Percentiles rank a stretch among this genome's conserved stretches.
Conservation (phyloP, 2,888 invertebrate genomes). For the Aphodius granarius region DNA sequence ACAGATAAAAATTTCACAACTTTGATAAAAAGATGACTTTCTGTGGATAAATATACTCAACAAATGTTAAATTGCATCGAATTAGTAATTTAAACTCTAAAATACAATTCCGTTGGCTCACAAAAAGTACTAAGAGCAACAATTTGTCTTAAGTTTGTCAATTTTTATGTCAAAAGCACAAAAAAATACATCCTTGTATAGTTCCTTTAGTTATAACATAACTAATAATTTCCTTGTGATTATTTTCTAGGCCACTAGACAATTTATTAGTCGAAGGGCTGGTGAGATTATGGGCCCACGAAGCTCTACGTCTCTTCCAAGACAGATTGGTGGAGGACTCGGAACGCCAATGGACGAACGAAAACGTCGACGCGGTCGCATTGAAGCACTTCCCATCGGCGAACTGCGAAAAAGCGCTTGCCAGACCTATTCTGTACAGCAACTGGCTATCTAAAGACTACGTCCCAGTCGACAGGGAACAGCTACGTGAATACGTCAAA, state of each 20-base stretch:
- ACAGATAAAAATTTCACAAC: too few species aligned
- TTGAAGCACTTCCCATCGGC: constrained; percentile 87
- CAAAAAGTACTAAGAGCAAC: too few species aligned
- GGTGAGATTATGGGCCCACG: constrained; percentile 99
- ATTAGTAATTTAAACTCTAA: too few species aligned
- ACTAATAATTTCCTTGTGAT: too few species aligned
- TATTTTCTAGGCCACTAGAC: constrained; percentile 76
- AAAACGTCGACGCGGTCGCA: constrained; percentile 92
- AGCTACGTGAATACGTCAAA: constrained; percentile 94
- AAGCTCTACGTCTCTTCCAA: constrained; percentile 96
- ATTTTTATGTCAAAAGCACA: too few species aligned
- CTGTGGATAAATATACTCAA: too few species aligned
- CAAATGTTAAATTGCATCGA: too few species aligned
- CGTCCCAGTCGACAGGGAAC: constrained; percentile 92
- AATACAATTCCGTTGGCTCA: too few species aligned
- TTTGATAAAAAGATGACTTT: too few species aligned
- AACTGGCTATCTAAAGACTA: constrained; percentile 99
- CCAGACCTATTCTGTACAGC: constrained; percentile 94
- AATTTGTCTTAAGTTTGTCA: too few species aligned
- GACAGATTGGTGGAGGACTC: constrained; percentile 91
- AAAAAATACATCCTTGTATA: too few species aligned
- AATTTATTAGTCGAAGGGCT: constrained; percentile 89
- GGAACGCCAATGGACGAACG: constrained; percentile 97
- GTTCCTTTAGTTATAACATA: too few species aligned
- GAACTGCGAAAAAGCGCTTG: constrained; percentile 75